These are phyloP conservation scores for Chrysolina oricalcia DNA, from an alignment of 2,888 invertebrate genomes.

Conservation along the genomic window DNA sequence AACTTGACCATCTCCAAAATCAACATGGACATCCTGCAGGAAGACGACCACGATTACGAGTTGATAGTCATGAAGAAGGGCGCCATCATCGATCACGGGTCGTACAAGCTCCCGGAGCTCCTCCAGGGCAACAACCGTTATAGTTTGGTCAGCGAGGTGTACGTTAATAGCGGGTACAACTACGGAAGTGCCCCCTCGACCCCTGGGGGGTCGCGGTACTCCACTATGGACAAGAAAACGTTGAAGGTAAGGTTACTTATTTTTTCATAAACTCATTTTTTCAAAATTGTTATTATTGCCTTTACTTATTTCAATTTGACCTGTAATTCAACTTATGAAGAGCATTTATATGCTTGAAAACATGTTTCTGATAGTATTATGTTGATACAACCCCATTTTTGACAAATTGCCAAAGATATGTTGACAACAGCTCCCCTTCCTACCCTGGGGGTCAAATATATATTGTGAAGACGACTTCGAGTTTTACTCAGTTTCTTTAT, in stretches of 20 bases:
- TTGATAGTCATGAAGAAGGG: conserved; percentile 68
- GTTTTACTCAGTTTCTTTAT: too few species aligned
- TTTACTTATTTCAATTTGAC: too few species aligned
- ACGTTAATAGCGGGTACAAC: conserved; percentile 84
- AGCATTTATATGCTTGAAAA: too few species aligned
- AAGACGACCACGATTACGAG: conserved; percentile 72
- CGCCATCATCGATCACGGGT: conserved; percentile 52
- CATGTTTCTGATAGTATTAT: too few species aligned
- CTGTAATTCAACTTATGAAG: too few species aligned
- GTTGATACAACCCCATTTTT: too few species aligned
- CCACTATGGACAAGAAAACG: conserved; percentile 71
- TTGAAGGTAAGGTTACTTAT: conserved; percentile 60
- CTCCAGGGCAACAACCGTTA: conserved; percentile 74
- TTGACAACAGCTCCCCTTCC: too few species aligned
- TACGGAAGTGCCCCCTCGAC: conserved; percentile 77
- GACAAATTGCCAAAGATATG: too few species aligned
- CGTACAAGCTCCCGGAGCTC: conserved; percentile 74
- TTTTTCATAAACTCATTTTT: too few species aligned
- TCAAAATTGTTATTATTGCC: too few species aligned
- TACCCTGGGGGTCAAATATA: too few species aligned
- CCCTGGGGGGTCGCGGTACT: conserved; percentile 75
- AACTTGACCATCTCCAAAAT: conserved; percentile 73
- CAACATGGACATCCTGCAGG: conserved; percentile 56
- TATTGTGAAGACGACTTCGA: too few species aligned
- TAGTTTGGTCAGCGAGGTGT: conserved; percentile 84